A percentile compares a stretch with the other conserved stretches of the same genome.
phyloP scores from a whole-genome alignment of 2,888 invertebrate species.

The Pristionchus arcanus region DNA sequence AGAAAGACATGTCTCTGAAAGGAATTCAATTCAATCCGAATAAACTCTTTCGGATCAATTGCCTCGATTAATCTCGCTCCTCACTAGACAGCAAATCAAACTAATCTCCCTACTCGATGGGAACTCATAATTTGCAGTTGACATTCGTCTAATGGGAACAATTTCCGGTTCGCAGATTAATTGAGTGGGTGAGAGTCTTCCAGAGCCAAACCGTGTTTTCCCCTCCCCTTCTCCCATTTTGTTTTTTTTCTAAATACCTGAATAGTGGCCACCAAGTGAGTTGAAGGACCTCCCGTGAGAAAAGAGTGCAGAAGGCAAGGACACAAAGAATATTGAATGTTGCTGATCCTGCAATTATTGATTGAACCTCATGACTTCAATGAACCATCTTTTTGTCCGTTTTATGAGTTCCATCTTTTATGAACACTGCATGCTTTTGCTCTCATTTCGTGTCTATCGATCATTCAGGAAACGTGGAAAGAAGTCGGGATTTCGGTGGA shows the following conservation, averaged over 20 bases:
- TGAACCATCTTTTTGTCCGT: not conserved
- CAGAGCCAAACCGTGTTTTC: not conserved
- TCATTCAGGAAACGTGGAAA: constrained; percentile 50
- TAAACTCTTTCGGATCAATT: not conserved
- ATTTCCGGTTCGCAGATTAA: constrained; percentile 31
- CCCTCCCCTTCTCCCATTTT: not conserved
- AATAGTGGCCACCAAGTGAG: constrained; percentile 77
- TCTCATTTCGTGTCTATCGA: constrained; percentile 46
- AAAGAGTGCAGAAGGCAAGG: constrained; percentile 76
- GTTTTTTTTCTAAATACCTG: constrained; percentile 56
- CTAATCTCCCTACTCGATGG: not conserved
- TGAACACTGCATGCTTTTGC: not conserved
- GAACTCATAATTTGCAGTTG: constrained; percentile 11
- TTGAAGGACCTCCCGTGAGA: constrained; percentile 71
- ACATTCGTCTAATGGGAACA: not conserved
- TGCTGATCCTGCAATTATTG: constrained; percentile 81
- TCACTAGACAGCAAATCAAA: not conserved
- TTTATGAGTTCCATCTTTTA: not conserved
- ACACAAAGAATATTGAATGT: constrained; percentile 78
- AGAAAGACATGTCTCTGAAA: constrained; percentile 74
- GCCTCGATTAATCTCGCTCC: not conserved
- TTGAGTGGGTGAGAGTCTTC: constrained; percentile 17
- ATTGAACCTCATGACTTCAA: not conserved
- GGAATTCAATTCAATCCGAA: not conserved
- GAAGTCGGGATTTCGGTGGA: constrained; percentile 47